A percentile compares a stretch with the other conserved stretches of the same genome.
phyloP scores from a whole-genome alignment of 2,888 invertebrate genomes.

The Adineta ricciae region DNA sequence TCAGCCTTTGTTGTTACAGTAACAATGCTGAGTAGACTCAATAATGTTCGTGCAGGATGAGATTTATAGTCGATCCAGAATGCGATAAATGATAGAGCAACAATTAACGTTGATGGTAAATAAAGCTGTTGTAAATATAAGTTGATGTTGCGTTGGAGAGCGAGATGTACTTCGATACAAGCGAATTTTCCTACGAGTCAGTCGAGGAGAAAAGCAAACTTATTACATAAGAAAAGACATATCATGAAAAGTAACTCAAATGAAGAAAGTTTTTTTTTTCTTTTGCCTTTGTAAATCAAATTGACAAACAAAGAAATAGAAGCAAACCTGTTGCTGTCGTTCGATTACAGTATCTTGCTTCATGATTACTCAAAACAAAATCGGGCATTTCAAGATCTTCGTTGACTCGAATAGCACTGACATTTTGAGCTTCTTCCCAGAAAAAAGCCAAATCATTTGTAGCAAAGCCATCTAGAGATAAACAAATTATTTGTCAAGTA shows the following conservation, averaged over 20 bases:
- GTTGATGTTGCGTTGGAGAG: slow-evolving; percentile 26
- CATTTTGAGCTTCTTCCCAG: slow-evolving; percentile 22
- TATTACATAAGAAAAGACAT: neutral
- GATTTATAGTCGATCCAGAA: slow-evolving; percentile 33
- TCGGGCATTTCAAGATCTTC: slow-evolving; percentile 35
- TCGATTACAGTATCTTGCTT: slow-evolving; percentile 32
- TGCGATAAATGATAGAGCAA: slow-evolving; percentile 32
- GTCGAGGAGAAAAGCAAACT: neutral
- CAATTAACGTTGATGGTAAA: slow-evolving; percentile 32
- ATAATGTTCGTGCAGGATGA: slow-evolving; percentile 31
- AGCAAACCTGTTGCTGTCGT: slow-evolving; percentile 34
- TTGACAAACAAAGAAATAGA: neutral
- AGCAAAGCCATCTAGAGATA: slow-evolving; percentile 27
- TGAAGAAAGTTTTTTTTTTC: slow-evolving; percentile 15
- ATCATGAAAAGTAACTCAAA: neutral
- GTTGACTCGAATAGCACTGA: slow-evolving; percentile 32
- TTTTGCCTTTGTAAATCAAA: neutral
- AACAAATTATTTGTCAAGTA: neutral
- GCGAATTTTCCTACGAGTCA: slow-evolving; percentile 27
- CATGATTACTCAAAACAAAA: slow-evolving; percentile 33
- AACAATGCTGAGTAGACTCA: slow-evolving; percentile 28
- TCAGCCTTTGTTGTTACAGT: slow-evolving; percentile 32
- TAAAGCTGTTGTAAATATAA: slow-evolving; percentile 25
- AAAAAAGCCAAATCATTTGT: slow-evolving; percentile 29
- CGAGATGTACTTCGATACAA: slow-evolving; percentile 31